Base-by-base conservation (phyloP, 2,797 vertebrate genomes). In the Spondyliosoma cantharus region DNA sequence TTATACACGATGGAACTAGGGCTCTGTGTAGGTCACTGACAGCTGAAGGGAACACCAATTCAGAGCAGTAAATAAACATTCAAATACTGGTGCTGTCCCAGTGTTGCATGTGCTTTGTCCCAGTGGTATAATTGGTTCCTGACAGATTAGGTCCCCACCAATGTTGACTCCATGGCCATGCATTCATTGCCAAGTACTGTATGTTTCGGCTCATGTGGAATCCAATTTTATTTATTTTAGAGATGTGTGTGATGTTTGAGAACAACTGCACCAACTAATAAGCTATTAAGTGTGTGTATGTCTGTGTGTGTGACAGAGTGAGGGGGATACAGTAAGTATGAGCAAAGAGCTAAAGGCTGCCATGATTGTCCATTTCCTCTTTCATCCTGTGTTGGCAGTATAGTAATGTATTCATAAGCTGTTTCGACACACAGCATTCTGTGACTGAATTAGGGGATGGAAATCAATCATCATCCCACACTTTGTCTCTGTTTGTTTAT, bases 351-450 rank as follows among this genome's bases (percentile, higher is more conserved):
- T 73, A 48, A 70, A 53, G 45, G 78, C 76, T 76, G 68, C 76
- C 66, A 79, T 57, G 63, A 46, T 50, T 74, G 61, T 74, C 57
- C 50, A 43, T 78, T 56, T 63, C 20, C n/a, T 71, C 68, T 71
- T 76, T 81, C 48, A 80, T 74, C 45, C 46, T 46, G 46, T 56
- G 57, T 59, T 69, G 53, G 68, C 61, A 74, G 69, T 80, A 73
- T 74, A 76, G 25, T 82, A 64, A 85, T 79, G 17, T 69, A 82
- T 85, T 80, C 61, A 81, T 73, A 78, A 84, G 79, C 32, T 22
- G 7, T 74, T 52, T 67, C 22, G 19, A 24, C 54, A 79, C 32
- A 58, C 74, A 76, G 56, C 49, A 67, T 66, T 77, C 29, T 70
- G 68, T 52, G 58, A 86, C 68, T 80, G 57, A 82, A 85, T 82